Evolutionary conservation across 2,113 vertebrate species (phyloP), one percentile per base, ranked within the genome.

Genomic region (Catharus bicknelli): DNA sequence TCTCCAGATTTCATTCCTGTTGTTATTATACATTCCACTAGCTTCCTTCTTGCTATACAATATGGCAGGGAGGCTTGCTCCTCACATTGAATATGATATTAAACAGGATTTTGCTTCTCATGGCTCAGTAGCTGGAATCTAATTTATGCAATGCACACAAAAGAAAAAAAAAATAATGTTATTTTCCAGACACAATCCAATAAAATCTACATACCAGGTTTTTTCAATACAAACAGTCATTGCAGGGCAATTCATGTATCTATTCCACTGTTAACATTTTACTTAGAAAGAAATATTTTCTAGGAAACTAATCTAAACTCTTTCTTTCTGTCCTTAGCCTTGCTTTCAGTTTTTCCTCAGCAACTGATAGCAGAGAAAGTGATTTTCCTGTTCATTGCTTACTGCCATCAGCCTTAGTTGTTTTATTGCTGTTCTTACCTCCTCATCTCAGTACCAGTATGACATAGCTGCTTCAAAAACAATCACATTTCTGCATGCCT

Each of bases 381-480:
- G 40, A 90, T 95, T 95, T 95, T 89, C 54, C 81, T 76, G n/a
- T 81, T 94, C 58, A 57, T 29, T 95, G 62, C 54, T 66, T 58
- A 45, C 38, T 90, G 67, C 16, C 61, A 87, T 86, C 78, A 89
- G 29, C 59, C 48, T 55, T 68, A 23, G 11, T 7, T 86, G 32
- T 20, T 88, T 78, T 73, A 69, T 26, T 73, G 27, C 26, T 32
- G 79, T 47, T 82, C 68, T 29, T 8, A 40, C 70, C 16, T 79
- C 70, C 36, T 84, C 58, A 54, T 66, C 83, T 84, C 79, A 74
- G 38, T 57, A 74, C 32, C n/a, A 59, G 36, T 14, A 43, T 18
- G 76, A 64, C 21, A 50, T 1, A 76, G 69, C 18, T 81, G 20
- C 42, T 84, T 92, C 93, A 82, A 68, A 43, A 69, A 36, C 29